Conservation (phyloP, 2,797 vertebrate genomes). For the Valencia hispanica region DNA sequence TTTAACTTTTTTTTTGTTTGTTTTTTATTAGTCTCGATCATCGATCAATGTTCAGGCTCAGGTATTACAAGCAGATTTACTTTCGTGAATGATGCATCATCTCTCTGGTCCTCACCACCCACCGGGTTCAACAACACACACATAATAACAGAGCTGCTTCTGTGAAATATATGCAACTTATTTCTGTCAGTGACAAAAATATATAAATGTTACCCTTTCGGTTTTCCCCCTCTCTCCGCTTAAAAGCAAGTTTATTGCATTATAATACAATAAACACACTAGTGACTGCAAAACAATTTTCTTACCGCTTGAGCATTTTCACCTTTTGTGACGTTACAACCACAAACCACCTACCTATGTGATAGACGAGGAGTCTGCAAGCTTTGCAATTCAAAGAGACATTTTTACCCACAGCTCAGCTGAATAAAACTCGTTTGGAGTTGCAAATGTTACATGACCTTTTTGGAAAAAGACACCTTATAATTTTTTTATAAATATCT, state of each 20-base stretch:
- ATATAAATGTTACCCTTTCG: background rate
- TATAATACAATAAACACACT: background rate
- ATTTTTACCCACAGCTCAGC: background rate
- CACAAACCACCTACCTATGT: background rate
- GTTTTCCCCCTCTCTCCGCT: background rate
- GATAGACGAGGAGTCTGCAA: background rate
- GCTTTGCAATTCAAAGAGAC: background rate
- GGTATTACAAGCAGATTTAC: constrained; percentile 40
- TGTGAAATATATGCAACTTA: constrained; percentile 23
- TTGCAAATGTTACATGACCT: background rate
- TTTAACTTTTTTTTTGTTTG: background rate
- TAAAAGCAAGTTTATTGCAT: background rate
- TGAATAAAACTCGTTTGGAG: background rate
- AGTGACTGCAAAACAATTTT: background rate
- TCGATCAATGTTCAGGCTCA: constrained; percentile 29
- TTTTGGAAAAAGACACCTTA: background rate
- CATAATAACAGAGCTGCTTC: constrained; percentile 34
- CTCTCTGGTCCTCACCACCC: constrained; percentile 54
- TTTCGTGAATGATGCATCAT: constrained; percentile 62
- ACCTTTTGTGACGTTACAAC: background rate
- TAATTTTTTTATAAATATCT: background rate
- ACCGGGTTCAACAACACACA: constrained; percentile 55
- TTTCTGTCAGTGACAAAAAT: background rate
- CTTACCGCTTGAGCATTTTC: background rate
- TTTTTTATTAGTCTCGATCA: constrained; percentile 3